Conservation (phyloP, 1,140 invertebrate genomes). For the Orussus abietinus region DNA sequence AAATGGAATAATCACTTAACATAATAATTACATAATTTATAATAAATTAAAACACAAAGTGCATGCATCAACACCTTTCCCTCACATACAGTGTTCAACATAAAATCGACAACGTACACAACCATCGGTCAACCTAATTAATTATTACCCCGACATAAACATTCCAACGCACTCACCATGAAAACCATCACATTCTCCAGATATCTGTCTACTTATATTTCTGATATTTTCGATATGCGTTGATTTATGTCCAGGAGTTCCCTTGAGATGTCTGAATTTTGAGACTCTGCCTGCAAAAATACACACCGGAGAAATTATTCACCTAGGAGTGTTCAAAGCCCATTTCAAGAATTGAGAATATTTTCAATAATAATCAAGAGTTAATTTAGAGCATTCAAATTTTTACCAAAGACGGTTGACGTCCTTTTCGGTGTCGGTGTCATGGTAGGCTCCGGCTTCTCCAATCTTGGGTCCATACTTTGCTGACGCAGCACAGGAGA, state of each 20-base stretch:
- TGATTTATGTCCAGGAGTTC: slow-evolving; percentile 83
- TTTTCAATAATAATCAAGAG: neutral
- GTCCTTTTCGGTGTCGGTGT: slow-evolving; percentile 69
- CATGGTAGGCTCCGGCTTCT: slow-evolving; percentile 47
- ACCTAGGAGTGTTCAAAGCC: too few relatives aligned
- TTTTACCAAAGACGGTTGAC: slow-evolving; percentile 77
- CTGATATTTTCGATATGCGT: slow-evolving; percentile 89
- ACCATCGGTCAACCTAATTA: too few relatives aligned
- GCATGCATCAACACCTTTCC: too few relatives aligned
- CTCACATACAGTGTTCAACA: too few relatives aligned
- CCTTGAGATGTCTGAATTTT: slow-evolving; percentile 90
- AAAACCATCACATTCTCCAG: slow-evolving; percentile 91
- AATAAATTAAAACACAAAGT: slow-evolving; percentile 10
- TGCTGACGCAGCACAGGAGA: slow-evolving; percentile 54
- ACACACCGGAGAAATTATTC: too few relatives aligned
- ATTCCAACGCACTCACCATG: slow-evolving; percentile 75
- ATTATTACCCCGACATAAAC: too few relatives aligned
- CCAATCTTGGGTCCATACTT: slow-evolving; percentile 51
- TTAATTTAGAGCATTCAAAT: neutral
- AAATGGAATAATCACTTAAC: slow-evolving; percentile 17
- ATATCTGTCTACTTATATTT: slow-evolving; percentile 85
- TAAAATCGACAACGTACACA: too few relatives aligned
- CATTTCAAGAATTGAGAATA: too few relatives aligned
- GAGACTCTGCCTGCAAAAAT: slow-evolving; percentile 75
- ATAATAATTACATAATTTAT: slow-evolving; percentile 10